phyloP scores from a whole-genome alignment of 1,140 invertebrate genomes.

The Saxidomus purpurata region DNA sequence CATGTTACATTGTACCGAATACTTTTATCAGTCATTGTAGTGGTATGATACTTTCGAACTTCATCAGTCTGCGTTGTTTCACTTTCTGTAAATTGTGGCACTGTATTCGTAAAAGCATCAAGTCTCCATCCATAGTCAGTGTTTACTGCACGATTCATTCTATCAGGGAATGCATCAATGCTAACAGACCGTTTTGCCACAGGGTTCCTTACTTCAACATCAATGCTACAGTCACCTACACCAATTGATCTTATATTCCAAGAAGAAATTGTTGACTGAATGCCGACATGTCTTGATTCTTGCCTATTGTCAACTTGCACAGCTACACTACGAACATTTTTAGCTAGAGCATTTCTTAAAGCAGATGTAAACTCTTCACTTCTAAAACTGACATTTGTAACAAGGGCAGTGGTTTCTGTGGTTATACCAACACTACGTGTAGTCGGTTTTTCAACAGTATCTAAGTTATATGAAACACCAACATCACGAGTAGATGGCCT shows the following conservation, averaged over 20 bases:
- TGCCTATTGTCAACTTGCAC: slow-evolving; percentile 78
- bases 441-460: slow-evolving; percentile 81
- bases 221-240: slow-evolving; percentile 81
- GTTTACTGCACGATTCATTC: slow-evolving; percentile 72
- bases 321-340: slow-evolving; percentile 82
- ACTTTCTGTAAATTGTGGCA: slow-evolving; percentile 74
- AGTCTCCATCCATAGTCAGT: slow-evolving; percentile 82
- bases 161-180: slow-evolving; percentile 78
- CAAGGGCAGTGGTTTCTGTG: slow-evolving; percentile 80
- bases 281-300: slow-evolving; percentile 68
- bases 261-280: slow-evolving; percentile 68
- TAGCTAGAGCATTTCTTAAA: slow-evolving; percentile 80
- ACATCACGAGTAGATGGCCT: slow-evolving; percentile 89
- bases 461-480: slow-evolving; percentile 81
- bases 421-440: slow-evolving; percentile 82
- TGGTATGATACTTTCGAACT: slow-evolving; percentile 68
- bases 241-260: slow-evolving; percentile 73
- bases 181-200: slow-evolving; percentile 77
- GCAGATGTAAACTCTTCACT: slow-evolving; percentile 83
- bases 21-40: slow-evolving; percentile 81
- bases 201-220: slow-evolving; percentile 80
- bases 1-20: slow-evolving; percentile 57
- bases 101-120: slow-evolving; percentile 83
- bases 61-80: slow-evolving; percentile 84
- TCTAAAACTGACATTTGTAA: slow-evolving; percentile 80